phyloP scores from a whole-genome alignment of 2,888 invertebrate species.

The Nycteola revayana region DNA sequence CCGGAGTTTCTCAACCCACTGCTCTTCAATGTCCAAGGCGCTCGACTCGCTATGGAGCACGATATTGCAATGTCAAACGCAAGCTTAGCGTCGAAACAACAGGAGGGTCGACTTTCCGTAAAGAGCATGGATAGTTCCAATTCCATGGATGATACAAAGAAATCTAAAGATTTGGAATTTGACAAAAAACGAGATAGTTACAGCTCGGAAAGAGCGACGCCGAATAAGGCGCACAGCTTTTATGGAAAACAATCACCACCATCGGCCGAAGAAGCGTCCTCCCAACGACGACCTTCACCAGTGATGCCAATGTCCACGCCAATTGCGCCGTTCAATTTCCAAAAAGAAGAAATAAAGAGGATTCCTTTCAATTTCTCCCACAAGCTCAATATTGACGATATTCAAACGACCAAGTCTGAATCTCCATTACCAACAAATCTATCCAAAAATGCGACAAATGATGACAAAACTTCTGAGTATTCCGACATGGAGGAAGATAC shows the following conservation, averaged over 20 bases:
- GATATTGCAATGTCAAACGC: conserved; percentile 78
- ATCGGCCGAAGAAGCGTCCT: conserved; percentile 84
- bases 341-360: conserved; percentile 58
- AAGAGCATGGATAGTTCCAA: conserved; percentile 71
- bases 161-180: conserved; percentile 57
- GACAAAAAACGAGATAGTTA: conserved; percentile 55
- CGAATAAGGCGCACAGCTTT: conserved; percentile 71
- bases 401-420: conserved; percentile 44
- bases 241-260: conserved; percentile 85
- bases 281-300: conserved; percentile 85
- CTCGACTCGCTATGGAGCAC: conserved; percentile 73
- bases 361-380: conserved; percentile 64
- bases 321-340: conserved; percentile 55
- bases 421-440: conserved; percentile 65
- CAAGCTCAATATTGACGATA: conserved; percentile 59
- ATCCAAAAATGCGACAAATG: conserved; percentile 52
- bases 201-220: conserved; percentile 76
- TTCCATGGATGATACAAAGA: conserved; percentile 67
- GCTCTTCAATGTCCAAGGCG: conserved; percentile 83
- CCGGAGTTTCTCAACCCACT: conserved; percentile 85
- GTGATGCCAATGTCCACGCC: conserved; percentile 79
- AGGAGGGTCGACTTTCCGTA: conserved; percentile 69
- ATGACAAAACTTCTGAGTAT: conserved; percentile 58
- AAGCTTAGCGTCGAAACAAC: conserved; percentile 76
- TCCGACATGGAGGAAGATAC: conserved; percentile 61